phyloP scores from a whole-genome alignment of 2,113 vertebrate genomes.

The Onychorhynchus coronatus region DNA sequence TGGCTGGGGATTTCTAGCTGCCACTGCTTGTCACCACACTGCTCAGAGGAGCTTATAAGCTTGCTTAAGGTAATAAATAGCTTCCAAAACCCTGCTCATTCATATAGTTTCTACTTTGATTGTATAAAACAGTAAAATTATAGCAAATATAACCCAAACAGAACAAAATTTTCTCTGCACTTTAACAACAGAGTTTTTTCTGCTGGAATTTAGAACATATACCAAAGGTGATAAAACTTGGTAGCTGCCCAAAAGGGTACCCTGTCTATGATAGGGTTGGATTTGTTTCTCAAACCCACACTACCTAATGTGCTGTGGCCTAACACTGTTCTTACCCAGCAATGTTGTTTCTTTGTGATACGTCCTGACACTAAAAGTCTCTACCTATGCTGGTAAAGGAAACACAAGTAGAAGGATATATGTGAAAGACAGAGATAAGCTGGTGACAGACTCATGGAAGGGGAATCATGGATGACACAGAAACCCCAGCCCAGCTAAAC shows the following conservation, averaged over 20 bases:
- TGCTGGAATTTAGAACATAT: neutral
- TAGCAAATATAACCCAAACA: neutral
- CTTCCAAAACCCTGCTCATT: neutral
- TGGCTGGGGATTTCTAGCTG: constrained; percentile 1
- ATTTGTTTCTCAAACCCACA: neutral
- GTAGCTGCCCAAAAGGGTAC: neutral
- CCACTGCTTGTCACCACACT: neutral
- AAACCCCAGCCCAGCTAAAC: neutral
- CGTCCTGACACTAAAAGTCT: neutral
- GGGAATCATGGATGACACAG: neutral
- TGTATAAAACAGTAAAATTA: neutral
- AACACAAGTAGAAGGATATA: neutral
- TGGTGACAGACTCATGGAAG: neutral
- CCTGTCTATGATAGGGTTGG: neutral
- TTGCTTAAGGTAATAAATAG: constrained; percentile 19
- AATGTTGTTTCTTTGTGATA: neutral
- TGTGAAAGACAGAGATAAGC: neutral
- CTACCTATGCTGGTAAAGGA: neutral
- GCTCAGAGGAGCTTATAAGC: neutral
- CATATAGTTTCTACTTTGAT: neutral
- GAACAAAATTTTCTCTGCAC: neutral
- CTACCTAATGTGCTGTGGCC: neutral
- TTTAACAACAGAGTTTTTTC: neutral
- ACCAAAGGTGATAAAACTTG: neutral
- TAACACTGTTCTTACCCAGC: neutral